Base-by-base conservation (phyloP, 2,888 invertebrate species). In the Epirrhoe tristata region DNA sequence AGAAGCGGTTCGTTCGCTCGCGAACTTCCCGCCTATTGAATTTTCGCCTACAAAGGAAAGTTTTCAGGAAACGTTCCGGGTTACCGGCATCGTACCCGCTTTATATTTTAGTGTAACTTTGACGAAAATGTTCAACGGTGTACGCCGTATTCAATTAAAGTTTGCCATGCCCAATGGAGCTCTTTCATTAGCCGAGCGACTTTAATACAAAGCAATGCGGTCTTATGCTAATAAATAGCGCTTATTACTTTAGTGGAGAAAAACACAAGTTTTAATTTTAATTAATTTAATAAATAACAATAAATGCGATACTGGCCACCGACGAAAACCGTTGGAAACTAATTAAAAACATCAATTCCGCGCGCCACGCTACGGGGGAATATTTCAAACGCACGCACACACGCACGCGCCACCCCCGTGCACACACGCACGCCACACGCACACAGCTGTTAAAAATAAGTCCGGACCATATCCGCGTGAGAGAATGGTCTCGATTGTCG, bases 271-370 rank as follows among this genome's bases (percentile, higher is more conserved):
- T 66, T 71, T 71, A 67, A 67, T 77, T 75, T 71, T 75, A 76
- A 81, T 82, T 75, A 80, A 78, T 76, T 85, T 80, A 80, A 82
- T 81, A 83, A 83, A 84, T 83, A 84, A 85, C 85, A 82, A 84
- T 85, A 86, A 87, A 87, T 83, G 80, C 82, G 77, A 82, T 84
- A 82, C 87, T 84, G 85, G 83, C 86, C 87, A 87, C 86, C 85
- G 81, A 87, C 90, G 88, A 91, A 92, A 91, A 90, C 85, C 90
- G 87, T 89, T 90, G 87, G 85, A 87, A 91, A 92, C 93, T 93
- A 93, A 93, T 93, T 93, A 93, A 93, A 92, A 93, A 92, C 92
- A 93, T 93, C 93, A 92, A 93, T 91, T 93, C 89, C 85, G 85
- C 79, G 85, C 84, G 81, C 85, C 82, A 60, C 63, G 85, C 83